Conservation (phyloP, 2,113 vertebrate species). For the Pteropus alecto region DNA sequence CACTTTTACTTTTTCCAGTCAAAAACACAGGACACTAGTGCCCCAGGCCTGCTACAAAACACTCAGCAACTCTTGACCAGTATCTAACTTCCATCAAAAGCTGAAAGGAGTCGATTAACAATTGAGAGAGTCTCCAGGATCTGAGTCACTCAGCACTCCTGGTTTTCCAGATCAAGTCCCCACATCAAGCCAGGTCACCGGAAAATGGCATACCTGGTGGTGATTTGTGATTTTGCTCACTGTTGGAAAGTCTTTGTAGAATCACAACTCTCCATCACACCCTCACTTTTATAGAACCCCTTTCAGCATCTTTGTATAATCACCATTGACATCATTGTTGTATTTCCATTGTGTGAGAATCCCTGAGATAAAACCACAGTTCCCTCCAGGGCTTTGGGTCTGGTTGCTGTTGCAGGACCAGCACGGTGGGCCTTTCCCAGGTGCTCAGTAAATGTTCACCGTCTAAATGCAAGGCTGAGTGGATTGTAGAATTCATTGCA, state of each 20-base stretch:
- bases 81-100: neutral
- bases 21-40: neutral
- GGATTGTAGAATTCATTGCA: neutral
- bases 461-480: neutral
- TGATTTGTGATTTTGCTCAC: neutral
- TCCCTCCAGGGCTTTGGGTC: accelerated
- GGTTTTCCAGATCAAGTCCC: neutral
- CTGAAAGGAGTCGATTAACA: neutral
- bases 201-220: too few species aligned
- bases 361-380: neutral
- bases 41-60: neutral
- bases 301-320: neutral
- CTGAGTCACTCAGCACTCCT: neutral
- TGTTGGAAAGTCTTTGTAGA: neutral
- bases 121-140: neutral
- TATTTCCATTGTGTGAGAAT: neutral
- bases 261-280: neutral
- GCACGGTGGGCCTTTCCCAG: neutral
- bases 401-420: neutral
- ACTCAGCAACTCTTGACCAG: neutral
- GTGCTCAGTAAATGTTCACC: neutral
- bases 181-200: neutral
- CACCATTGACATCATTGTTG: neutral
- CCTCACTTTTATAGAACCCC: neutral
- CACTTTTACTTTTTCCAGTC: neutral